Percentiles rank a stretch among this genome's conserved stretches.
phyloP scores from a whole-genome alignment of 1,140 invertebrate genomes.

The Neoseiulus cucumeris region DNA sequence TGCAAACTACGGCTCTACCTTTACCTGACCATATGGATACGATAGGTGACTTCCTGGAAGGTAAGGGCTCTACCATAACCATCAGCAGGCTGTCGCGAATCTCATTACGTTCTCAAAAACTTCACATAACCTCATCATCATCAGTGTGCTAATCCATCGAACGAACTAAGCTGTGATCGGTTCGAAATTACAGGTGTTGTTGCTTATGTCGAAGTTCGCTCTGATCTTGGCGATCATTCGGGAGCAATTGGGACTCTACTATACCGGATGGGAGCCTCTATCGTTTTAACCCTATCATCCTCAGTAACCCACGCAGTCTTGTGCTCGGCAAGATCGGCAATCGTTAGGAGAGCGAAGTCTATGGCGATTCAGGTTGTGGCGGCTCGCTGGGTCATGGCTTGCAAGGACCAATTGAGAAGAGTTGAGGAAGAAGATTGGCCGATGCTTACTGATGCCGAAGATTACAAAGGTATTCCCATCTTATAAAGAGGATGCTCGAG shows the following conservation, averaged over 20 bases:
- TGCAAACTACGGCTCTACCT: not conserved
- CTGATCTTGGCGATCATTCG: not conserved
- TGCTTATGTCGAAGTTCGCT: slow-evolving; percentile 1
- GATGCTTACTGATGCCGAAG: not conserved
- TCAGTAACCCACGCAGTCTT: not conserved
- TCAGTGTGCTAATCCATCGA: too few relatives aligned
- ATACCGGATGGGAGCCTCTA: not conserved
- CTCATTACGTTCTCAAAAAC: too few relatives aligned
- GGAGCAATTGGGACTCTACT: not conserved
- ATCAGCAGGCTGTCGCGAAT: too few relatives aligned
- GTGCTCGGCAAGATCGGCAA: not conserved
- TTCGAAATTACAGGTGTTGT: slow-evolving; percentile 7
- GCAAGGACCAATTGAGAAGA: not conserved
- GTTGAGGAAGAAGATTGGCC: slow-evolving; percentile 2
- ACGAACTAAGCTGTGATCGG: too few relatives aligned
- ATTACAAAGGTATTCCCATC: too few relatives aligned
- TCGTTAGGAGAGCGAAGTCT: not conserved
- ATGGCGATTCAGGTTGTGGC: not conserved
- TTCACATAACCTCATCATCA: too few relatives aligned
- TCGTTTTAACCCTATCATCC: not conserved
- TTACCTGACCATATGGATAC: not conserved
- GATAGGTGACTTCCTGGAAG: not conserved
- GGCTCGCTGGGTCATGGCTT: not conserved
- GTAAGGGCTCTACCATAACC: not conserved
- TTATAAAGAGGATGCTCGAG: too few relatives aligned